These are phyloP conservation scores for Ennomos fuscantarius DNA, from an alignment of 2,888 invertebrate species.

Conservation along the genomic window DNA sequence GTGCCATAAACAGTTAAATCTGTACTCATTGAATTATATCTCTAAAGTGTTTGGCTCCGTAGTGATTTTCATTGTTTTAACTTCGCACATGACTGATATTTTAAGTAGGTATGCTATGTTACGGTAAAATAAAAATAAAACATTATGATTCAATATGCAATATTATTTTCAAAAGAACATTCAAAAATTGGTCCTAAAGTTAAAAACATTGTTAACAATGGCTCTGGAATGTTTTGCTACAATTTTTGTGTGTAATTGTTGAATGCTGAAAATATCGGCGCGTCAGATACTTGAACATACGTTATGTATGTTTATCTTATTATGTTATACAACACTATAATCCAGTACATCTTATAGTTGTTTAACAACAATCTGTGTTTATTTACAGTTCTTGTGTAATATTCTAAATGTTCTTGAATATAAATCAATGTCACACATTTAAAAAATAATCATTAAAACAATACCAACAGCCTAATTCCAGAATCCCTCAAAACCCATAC, in stretches of 20 bases:
- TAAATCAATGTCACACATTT: constrained; percentile 48
- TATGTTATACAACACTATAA: constrained; percentile 41
- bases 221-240: constrained; percentile 81
- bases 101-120: constrained; percentile 21
- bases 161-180: constrained; percentile 85
- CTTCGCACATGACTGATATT: constrained; percentile 42
- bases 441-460: constrained; percentile 55
- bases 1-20: constrained; percentile 32
- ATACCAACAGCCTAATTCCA: constrained; percentile 75
- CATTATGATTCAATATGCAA: constrained; percentile 76
- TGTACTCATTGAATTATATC: constrained; percentile 32
- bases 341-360: constrained; percentile 55
- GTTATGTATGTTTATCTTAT: constrained; percentile 29
- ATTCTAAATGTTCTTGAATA: constrained; percentile 35
- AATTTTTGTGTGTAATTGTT: constrained; percentile 66
- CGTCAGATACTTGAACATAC: constrained; percentile 14
- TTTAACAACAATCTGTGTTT: constrained; percentile 54
- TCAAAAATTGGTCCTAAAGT: constrained; percentile 85
- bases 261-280: constrained; percentile 63
- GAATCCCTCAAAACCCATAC: constrained; percentile 73
- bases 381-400: constrained; percentile 35
- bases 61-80: constrained; percentile 18
- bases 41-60: constrained; percentile 72
- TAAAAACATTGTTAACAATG: constrained; percentile 84
- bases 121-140: constrained; percentile 51